Percentiles rank a stretch among this genome's conserved stretches.
These are phyloP conservation scores for Luehdorfia chinensis DNA, from an alignment of 1,140 invertebrate species.

Conservation along the genomic window DNA sequence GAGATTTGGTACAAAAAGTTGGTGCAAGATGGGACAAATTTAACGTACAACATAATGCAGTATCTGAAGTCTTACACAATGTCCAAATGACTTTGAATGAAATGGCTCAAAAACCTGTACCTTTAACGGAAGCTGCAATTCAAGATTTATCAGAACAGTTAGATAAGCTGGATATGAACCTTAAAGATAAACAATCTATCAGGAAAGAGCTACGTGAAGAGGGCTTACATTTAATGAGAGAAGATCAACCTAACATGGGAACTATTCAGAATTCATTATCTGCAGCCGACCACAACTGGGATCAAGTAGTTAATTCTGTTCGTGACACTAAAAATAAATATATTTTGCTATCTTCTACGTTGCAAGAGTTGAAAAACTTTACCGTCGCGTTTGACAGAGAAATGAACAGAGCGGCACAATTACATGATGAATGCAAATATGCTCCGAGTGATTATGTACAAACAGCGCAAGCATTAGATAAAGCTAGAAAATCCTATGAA, in stretches of 20 bases:
- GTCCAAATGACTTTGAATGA: slow-evolving; percentile 76
- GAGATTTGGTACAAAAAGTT: slow-evolving; percentile 83
- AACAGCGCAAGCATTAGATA: slow-evolving; percentile 81
- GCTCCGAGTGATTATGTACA: slow-evolving; percentile 82
- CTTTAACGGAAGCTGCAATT: slow-evolving; percentile 79
- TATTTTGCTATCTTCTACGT: slow-evolving; percentile 82
- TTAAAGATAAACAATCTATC: slow-evolving; percentile 69
- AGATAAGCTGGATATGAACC: slow-evolving; percentile 64
- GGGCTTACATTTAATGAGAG: slow-evolving; percentile 86
- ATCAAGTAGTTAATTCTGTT: slow-evolving; percentile 85
- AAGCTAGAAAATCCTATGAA: slow-evolving; percentile 85
- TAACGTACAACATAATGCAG: slow-evolving; percentile 80
- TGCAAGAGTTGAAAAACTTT: slow-evolving; percentile 86
- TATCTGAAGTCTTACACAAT: slow-evolving; percentile 80
- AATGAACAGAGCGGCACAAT: slow-evolving; percentile 81
- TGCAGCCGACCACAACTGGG: slow-evolving; percentile 87
- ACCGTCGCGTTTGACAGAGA: slow-evolving; percentile 83
- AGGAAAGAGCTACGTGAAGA: slow-evolving; percentile 78
- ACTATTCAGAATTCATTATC: slow-evolving; percentile 87
- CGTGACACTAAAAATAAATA: slow-evolving; percentile 87
- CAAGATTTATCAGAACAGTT: slow-evolving; percentile 78
- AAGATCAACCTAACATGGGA: slow-evolving; percentile 87
- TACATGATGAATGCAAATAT: slow-evolving; percentile 78
- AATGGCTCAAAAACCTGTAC: slow-evolving; percentile 78
- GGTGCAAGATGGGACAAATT: slow-evolving; percentile 84